Base-by-base conservation (phyloP, 2,888 invertebrate genomes). In the Acanthopleura granulata region DNA sequence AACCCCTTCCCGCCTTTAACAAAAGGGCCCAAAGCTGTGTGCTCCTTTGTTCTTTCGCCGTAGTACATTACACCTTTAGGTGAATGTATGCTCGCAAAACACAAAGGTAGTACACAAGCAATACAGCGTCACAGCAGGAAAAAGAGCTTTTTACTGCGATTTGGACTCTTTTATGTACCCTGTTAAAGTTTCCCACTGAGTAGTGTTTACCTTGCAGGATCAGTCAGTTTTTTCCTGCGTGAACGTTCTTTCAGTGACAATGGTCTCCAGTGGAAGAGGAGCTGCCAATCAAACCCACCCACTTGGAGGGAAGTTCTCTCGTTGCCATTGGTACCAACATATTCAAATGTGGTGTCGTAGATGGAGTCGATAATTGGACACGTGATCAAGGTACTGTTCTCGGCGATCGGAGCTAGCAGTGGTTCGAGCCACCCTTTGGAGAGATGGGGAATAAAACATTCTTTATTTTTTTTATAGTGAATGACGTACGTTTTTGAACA, bases 241-340 rank as follows among this genome's bases (percentile, higher is more conserved):
- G 1, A 27, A 3, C 27, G 29, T 27, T 66, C 66, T 6, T 27
- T 66, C 12, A 6, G 25, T 27, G 66, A 25, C 18, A 66, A 12
- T 25, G 29, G 22, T 12, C 3, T 16, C 66, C 66, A 66, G 3
- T 25, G 66, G 14, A 66, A 66, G 29, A 66, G 66, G 29, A 66
- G 66, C 66, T 66, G 66, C 66, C 66, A 66, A 27, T 66, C 66
- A 66, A 66, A 66, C 1, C 18, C 66, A 6, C 66, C 66, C 12
- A 66, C 29, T 27, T 27, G 29, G 29, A 16, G 66, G 15, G 29
- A 15, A 6, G 66, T 66, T 27, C 29, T 22, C 29, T 27, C 16
- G 16, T 66, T 66, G 66, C 22, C 15, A 16, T 27, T 25, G 25
- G 66, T 16, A 16, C 66, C 66, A 1, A 27, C 29, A 27, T 66